phyloP scores from a whole-genome alignment of 2,113 vertebrate species.

The Camelus dromedarius region DNA sequence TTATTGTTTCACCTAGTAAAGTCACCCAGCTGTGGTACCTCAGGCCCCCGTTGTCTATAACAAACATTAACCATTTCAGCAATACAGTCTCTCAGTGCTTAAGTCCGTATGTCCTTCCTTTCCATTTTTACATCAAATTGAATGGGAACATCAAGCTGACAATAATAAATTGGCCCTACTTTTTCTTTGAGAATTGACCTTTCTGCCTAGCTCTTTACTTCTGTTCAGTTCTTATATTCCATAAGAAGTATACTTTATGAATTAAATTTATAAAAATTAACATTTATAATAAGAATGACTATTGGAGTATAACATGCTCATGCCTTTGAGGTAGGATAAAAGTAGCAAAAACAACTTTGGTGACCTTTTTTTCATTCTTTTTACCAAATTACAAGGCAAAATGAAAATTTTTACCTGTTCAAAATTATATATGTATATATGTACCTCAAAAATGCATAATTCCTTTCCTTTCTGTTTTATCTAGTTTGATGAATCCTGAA shows the following conservation, averaged over 20 bases:
- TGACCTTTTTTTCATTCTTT: neutral
- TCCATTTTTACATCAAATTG: neutral
- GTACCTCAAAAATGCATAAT: neutral
- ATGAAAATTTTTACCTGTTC: neutral
- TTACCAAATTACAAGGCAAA: neutral
- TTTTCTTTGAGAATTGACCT: neutral
- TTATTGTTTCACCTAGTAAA: neutral
- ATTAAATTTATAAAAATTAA: slow-evolving; percentile 16
- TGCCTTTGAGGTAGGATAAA: neutral
- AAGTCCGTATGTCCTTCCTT: neutral
- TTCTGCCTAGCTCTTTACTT: neutral
- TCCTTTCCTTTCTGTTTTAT: slow-evolving; percentile 5
- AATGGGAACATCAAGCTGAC: neutral
- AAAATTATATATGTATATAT: neutral
- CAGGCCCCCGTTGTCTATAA: neutral
- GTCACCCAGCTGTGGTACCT: neutral
- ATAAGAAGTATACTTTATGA: neutral
- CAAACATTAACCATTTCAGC: neutral
- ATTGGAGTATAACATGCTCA: neutral
- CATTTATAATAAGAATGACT: neutral
- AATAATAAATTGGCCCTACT: neutral
- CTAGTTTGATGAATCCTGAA: neutral
- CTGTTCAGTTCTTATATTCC: neutral
- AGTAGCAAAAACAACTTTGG: neutral
- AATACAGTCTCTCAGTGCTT: neutral